These are phyloP conservation scores for Rhynchonycteris naso DNA, from an alignment of 2,797 vertebrate genomes.

Conservation along the genomic window DNA sequence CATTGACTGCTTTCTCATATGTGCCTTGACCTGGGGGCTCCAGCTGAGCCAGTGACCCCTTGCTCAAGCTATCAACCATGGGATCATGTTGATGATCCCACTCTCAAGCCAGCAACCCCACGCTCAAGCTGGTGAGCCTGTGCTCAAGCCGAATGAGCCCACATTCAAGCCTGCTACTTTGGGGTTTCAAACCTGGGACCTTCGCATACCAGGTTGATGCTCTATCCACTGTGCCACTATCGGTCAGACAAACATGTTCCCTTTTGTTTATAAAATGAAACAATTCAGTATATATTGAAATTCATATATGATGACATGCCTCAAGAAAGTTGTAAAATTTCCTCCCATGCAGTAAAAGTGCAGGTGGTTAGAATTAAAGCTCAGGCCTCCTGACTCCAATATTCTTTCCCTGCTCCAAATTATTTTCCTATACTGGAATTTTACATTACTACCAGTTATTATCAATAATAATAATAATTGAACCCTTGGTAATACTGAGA, in stretches of 20 bases:
- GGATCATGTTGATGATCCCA: too few species aligned
- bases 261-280: slow-evolving; percentile 55
- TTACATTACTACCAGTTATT: slow-evolving; percentile 7
- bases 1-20: too few species aligned
- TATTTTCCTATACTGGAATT: slow-evolving; percentile 36
- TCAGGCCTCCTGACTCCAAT: neutral
- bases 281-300: slow-evolving; percentile 6
- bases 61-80: too few species aligned
- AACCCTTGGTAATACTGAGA: slow-evolving; percentile 26
- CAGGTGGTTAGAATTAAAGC: neutral
- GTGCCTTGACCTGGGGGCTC: too few species aligned
- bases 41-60: too few species aligned
- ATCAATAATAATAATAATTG: slow-evolving; percentile 27
- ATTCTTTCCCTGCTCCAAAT: neutral
- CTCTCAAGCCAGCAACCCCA: too few species aligned
- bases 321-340: slow-evolving; percentile 12
- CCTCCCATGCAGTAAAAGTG: neutral
- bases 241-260: neutral
- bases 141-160: too few species aligned
- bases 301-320: neutral
- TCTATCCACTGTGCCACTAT: too few species aligned
- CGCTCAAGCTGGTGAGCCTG: too few species aligned
- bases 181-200: too few species aligned
- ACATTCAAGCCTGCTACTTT: too few species aligned
- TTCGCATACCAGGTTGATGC: too few species aligned